phyloP scores from a whole-genome alignment of 2,113 vertebrate species.

The Eidolon helvum region DNA sequence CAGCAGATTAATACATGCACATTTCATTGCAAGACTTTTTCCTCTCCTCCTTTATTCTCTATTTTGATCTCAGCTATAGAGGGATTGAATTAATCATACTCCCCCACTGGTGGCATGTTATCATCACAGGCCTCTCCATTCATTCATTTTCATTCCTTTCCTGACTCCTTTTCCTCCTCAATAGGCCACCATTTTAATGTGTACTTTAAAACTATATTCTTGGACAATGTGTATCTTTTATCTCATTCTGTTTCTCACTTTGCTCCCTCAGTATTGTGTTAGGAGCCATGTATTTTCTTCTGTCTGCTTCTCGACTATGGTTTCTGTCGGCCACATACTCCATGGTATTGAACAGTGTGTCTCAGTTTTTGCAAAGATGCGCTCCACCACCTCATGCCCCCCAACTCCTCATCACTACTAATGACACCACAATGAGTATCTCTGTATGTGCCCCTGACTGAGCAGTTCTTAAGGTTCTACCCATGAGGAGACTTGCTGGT shows the following conservation, averaged over 20 bases:
- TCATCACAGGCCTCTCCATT: neutral
- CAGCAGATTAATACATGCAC: neutral
- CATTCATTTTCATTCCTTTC: neutral
- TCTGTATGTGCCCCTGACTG: neutral
- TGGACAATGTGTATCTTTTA: neutral
- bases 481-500: neutral
- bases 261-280: neutral
- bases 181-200: neutral
- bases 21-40: constrained; percentile 1
- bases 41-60: neutral
- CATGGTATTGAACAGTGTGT: neutral
- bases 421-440: neutral
- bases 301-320: neutral
- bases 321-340: neutral
- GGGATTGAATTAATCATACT: neutral
- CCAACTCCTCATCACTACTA: neutral
- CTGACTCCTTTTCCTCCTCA: neutral
- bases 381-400: too few species aligned
- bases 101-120: neutral
- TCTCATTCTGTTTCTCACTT: neutral
- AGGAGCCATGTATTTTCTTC: neutral
- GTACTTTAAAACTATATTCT: neutral
- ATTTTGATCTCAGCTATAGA: neutral
- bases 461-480: neutral
- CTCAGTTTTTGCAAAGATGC: neutral